phyloP scores from a whole-genome alignment of 2,797 vertebrate genomes.

The Numenius phaeopus region DNA sequence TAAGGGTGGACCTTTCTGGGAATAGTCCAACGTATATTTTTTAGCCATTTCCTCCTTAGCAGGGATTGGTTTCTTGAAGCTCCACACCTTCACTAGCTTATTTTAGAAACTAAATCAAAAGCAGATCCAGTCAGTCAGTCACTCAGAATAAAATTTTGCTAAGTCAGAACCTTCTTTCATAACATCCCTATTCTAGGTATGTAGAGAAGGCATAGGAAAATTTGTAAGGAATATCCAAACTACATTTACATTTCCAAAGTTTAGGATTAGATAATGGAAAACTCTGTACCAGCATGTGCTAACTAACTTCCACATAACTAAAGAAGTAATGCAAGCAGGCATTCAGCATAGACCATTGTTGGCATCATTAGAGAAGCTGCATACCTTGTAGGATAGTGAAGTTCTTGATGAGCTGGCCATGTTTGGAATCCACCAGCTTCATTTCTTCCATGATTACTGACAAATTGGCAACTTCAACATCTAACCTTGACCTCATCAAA shows the following conservation, averaged over 20 bases:
- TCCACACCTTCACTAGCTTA: conserved; percentile 19
- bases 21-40: conserved; percentile 25
- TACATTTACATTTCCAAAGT: background rate
- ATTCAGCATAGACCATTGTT: background rate
- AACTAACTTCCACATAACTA: background rate
- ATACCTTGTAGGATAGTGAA: conserved; percentile 96
- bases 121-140: conserved; percentile 7
- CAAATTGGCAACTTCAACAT: conserved; percentile 92
- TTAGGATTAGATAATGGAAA: background rate
- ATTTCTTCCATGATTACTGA: conserved; percentile 97
- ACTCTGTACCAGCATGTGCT: background rate
- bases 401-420: conserved; percentile 96
- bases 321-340: background rate
- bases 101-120: conserved; percentile 55
- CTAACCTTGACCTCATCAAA: conserved; percentile 88
- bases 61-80: conserved; percentile 40
- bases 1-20: conserved; percentile 60
- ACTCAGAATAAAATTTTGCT: conserved; percentile 45
- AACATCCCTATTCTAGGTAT: background rate
- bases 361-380: background rate
- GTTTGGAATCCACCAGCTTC: conserved; percentile 96
- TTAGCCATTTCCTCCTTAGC: conserved; percentile 38
- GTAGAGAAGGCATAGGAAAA: background rate
- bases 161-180: conserved; percentile 32
- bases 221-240: background rate